Evolutionary conservation across 2,797 vertebrate species (phyloP).

Genomic region (Gastrophryne carolinensis): DNA sequence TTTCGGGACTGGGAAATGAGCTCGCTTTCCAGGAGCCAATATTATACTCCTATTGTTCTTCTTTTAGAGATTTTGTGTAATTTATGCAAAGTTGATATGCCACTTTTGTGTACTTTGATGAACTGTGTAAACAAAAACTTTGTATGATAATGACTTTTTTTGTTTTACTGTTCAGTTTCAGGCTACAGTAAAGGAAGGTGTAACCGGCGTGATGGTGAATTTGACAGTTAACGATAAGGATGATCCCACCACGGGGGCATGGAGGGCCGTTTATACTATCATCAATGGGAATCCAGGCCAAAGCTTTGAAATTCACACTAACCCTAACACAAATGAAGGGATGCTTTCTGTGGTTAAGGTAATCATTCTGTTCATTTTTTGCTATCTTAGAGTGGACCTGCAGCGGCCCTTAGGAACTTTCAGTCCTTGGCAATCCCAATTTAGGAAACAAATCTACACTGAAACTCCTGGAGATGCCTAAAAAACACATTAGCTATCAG

Average conservation of each 20-base stretch:
- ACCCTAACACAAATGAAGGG: slow-evolving; percentile 91
- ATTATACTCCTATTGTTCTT: slow-evolving; percentile 22
- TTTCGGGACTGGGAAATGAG: slow-evolving; percentile 38
- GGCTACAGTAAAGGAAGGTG: slow-evolving; percentile 87
- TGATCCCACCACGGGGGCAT: slow-evolving; percentile 85
- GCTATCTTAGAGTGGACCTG: no score
- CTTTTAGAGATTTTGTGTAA: not conserved
- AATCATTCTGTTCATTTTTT: no score
- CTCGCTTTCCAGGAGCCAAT: slow-evolving; percentile 32
- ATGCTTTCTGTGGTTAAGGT: slow-evolving; percentile 96
- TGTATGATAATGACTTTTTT: not conserved
- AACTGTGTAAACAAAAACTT: not conserved
- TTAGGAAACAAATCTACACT: no score
- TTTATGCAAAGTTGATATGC: not conserved
- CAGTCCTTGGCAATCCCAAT: no score
- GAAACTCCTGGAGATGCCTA: no score
- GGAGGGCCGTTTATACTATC: slow-evolving; percentile 90
- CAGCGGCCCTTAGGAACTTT: no score
- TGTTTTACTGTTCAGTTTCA: slow-evolving; percentile 77
- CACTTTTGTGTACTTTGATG: not conserved
- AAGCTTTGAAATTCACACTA: slow-evolving; percentile 92
- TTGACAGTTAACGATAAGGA: slow-evolving; percentile 90
- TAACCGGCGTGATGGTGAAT: slow-evolving; percentile 88
- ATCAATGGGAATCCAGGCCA: slow-evolving; percentile 87
- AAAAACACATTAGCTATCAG: no score